A percentile compares a stretch with the other conserved stretches of the same genome.
These are phyloP conservation scores for Zaprionus lachaisei DNA, from an alignment of 1,140 invertebrate genomes.

Conservation along the genomic window DNA sequence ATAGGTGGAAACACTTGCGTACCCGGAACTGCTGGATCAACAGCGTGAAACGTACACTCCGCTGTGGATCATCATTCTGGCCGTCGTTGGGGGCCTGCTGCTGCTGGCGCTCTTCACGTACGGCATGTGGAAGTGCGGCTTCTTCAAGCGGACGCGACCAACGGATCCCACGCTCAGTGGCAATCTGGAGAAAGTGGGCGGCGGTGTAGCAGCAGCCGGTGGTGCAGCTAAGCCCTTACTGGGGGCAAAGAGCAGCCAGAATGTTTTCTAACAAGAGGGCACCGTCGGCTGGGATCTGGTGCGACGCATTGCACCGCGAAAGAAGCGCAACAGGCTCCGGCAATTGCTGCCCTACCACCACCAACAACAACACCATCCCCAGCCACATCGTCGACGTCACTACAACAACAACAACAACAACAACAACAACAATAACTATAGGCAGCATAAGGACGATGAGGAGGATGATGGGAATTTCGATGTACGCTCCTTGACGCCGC, in stretches of 20 bases:
- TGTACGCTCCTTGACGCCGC: constrained; percentile 61
- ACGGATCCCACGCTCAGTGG: constrained; percentile 91
- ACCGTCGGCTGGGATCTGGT: constrained; percentile 82
- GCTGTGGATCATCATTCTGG: constrained; percentile 93
- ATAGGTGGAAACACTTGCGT: constrained; percentile 92
- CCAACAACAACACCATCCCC: neutral
- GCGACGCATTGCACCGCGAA: constrained; percentile 58
- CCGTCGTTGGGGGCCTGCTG: constrained; percentile 91
- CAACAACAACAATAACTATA: constrained; percentile 21
- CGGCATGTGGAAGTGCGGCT: constrained; percentile 93
- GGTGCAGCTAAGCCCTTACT: constrained; percentile 84
- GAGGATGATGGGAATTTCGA: constrained; percentile 45
- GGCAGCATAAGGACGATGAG: constrained; percentile 11
- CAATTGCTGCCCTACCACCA: constrained; percentile 29
- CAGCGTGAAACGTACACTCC: constrained; percentile 89
- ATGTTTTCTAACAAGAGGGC: constrained; percentile 84
- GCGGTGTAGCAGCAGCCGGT: constrained; percentile 83
- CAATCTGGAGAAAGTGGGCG: constrained; percentile 91
- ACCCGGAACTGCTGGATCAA: constrained; percentile 90
- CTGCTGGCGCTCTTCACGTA: constrained; percentile 91
- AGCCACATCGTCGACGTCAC: constrained; percentile 10
- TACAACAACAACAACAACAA: constrained; percentile 16
- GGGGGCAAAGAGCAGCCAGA: constrained; percentile 60
- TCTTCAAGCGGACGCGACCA: constrained; percentile 93
- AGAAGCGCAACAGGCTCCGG: constrained; percentile 54